A percentile compares a stretch with the other conserved stretches of the same genome.
These are phyloP conservation scores for Rhinolophus sinicus DNA, from an alignment of 2,113 vertebrate species.

Conservation along the genomic window DNA sequence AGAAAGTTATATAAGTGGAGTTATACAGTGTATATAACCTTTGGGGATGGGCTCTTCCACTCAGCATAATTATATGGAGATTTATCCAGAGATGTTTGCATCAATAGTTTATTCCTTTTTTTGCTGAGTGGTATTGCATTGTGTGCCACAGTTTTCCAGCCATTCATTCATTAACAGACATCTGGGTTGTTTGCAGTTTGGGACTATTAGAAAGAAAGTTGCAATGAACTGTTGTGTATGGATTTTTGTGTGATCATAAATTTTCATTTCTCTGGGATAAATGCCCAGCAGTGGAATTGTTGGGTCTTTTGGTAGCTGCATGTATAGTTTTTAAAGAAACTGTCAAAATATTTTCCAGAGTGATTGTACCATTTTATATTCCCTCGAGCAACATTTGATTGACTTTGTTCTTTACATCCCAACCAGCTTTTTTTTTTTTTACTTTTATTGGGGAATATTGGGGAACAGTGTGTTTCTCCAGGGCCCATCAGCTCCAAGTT, in stretches of 20 bases:
- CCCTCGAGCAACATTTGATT: background rate
- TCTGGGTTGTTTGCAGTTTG: background rate
- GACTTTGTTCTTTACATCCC: background rate
- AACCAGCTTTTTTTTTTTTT: background rate
- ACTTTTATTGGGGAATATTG: no score
- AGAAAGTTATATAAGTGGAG: background rate
- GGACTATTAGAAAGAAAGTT: background rate
- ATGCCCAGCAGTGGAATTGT: background rate
- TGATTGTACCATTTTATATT: background rate
- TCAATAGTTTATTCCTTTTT: background rate
- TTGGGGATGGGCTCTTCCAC: background rate
- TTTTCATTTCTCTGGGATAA: background rate
- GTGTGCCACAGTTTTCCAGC: background rate
- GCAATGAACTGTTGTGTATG: background rate
- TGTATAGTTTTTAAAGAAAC: conserved; percentile 1
- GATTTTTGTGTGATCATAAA: background rate
- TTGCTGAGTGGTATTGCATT: background rate
- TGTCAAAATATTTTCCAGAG: background rate
- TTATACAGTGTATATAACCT: background rate
- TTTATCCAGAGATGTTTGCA: background rate
- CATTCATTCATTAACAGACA: background rate
- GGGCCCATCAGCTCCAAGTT: no score
- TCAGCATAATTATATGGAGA: background rate
- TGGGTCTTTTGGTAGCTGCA: background rate
- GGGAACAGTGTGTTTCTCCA: no score